phyloP scores from a whole-genome alignment of 1,140 invertebrate species.

The Lysiphlebus fabarum region DNA sequence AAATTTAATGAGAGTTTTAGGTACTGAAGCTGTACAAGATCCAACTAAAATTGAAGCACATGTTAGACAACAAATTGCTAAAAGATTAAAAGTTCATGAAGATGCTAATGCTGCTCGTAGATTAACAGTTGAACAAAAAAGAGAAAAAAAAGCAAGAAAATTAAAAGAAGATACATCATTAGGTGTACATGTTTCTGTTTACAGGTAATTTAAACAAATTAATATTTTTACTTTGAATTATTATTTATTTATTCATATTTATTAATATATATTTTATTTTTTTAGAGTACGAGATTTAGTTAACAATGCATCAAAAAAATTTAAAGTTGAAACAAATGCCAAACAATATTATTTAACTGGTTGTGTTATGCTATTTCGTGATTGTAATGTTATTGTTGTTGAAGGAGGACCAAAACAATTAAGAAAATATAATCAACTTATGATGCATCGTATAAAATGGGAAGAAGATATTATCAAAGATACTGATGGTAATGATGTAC shows the following conservation, averaged over 20 bases:
- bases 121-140: conserved; percentile 88
- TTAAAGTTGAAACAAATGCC: conserved; percentile 97
- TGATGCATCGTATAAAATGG: conserved; percentile 97
- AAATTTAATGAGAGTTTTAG: conserved; percentile 97
- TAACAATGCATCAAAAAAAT: conserved; percentile 90
- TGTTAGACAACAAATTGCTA: conserved; percentile 97
- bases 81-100: conserved; percentile 90
- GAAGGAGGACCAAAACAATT: conserved; percentile 98
- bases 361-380: conserved; percentile 86
- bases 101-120: conserved; percentile 93
- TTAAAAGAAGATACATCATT: conserved; percentile 85
- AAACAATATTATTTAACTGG: conserved; percentile 97
- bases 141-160: conserved; percentile 91
- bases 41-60: conserved; percentile 99
- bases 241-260: background rate
- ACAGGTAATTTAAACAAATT: conserved; percentile 63
- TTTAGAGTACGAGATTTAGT: conserved; percentile 82
- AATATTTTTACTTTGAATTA: too few species aligned
- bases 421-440: conserved; percentile 90
- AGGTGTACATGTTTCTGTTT: conserved; percentile 90
- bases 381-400: conserved; percentile 95
- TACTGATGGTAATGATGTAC: conserved; percentile 73
- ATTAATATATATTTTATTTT: conserved; percentile 32
- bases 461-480: conserved; percentile 84
- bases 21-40: conserved; percentile 96